phyloP scores from a whole-genome alignment of 2,888 invertebrate genomes.

The Anaspis maculata region DNA sequence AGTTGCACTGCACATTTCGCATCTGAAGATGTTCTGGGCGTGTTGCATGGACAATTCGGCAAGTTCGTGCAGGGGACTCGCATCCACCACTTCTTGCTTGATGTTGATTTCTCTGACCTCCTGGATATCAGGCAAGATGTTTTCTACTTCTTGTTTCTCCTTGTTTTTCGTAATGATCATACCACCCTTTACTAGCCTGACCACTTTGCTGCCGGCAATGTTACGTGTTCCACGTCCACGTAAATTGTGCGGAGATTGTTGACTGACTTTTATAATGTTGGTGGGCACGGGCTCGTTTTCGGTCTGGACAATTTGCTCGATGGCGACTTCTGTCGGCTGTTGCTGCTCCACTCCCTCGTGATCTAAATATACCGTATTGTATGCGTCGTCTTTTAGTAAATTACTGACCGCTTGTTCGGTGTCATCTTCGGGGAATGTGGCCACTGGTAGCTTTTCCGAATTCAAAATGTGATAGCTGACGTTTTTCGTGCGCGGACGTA shows the following conservation, averaged over 20 bases:
- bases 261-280: slow-evolving; percentile 24
- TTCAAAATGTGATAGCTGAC: slow-evolving; percentile 53
- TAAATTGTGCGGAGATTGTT: slow-evolving; percentile 22
- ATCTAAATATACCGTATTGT: slow-evolving; percentile 21
- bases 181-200: slow-evolving; percentile 39
- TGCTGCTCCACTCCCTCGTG: slow-evolving; percentile 28
- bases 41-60: slow-evolving; percentile 46
- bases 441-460: slow-evolving; percentile 45
- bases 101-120: slow-evolving; percentile 10
- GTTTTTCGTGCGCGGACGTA: slow-evolving; percentile 56
- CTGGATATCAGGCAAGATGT: slow-evolving; percentile 20
- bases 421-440: slow-evolving; percentile 44
- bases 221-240: slow-evolving; percentile 36
- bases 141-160: slow-evolving; percentile 28
- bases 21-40: slow-evolving; percentile 52
- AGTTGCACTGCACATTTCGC: slow-evolving; percentile 74
- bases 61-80: slow-evolving; percentile 44
- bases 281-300: slow-evolving; percentile 26
- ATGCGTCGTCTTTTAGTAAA: slow-evolving; percentile 25
- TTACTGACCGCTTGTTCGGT: slow-evolving; percentile 33
- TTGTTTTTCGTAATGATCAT: slow-evolving; percentile 39
- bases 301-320: slow-evolving; percentile 32
- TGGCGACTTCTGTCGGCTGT: slow-evolving; percentile 30
- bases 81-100: slow-evolving; percentile 40
- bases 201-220: slow-evolving; percentile 37